Evolutionary conservation across 2,888 invertebrate genomes (phyloP).

Genomic region (Mellilla xanthometata): DNA sequence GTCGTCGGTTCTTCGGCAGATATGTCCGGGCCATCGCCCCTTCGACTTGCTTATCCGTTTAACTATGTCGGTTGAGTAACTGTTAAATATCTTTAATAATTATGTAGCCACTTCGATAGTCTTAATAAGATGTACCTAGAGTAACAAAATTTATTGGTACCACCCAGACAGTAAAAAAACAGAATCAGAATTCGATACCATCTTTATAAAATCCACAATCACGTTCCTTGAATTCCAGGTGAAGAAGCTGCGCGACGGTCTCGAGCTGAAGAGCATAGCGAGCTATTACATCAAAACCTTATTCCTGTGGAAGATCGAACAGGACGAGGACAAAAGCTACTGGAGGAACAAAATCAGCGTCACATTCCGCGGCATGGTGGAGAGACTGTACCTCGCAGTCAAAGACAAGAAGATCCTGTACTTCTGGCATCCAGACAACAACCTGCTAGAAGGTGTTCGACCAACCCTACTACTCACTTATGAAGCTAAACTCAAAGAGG

Average conservation of each 20-base stretch:
- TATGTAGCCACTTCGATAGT: no score
- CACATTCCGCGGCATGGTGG: constrained; percentile 58
- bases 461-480: constrained; percentile 51
- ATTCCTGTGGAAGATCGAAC: constrained; percentile 67
- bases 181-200: no score
- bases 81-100: no score
- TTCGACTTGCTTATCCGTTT: no score
- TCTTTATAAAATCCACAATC: no score
- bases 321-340: constrained; percentile 50
- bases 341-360: constrained; percentile 59
- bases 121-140: no score
- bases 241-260: constrained; percentile 76
- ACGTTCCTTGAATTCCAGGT: constrained; percentile 42
- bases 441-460: constrained; percentile 59
- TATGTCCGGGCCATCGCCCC: no score
- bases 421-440: constrained; percentile 63
- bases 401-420: constrained; percentile 54
- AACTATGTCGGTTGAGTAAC: no score
- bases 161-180: no score
- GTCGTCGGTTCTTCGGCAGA: no score
- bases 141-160: no score
- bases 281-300: constrained; percentile 84
- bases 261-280: constrained; percentile 66
- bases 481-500: constrained; percentile 53
- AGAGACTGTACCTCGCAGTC: constrained; percentile 52